Percentiles rank a stretch among this genome's conserved stretches.
phyloP scores from a whole-genome alignment of 2,797 vertebrate species.

The Sarcoramphus papa region DNA sequence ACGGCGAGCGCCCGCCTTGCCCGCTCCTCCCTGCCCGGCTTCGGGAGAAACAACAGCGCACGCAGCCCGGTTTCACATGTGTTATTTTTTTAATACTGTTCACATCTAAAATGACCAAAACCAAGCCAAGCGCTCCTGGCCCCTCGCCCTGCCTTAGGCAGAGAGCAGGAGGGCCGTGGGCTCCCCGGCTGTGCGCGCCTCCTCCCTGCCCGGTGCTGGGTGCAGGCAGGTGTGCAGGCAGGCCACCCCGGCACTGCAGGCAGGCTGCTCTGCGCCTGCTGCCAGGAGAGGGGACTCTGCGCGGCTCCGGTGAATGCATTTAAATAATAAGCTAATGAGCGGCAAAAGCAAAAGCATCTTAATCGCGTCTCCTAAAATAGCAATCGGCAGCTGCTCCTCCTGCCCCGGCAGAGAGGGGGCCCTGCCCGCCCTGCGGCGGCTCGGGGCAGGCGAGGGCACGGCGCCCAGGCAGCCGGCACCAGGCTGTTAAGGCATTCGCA shows the following conservation, averaged over 20 bases:
- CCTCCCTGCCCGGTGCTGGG: background rate
- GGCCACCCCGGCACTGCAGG: fast-evolving
- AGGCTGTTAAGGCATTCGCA: background rate
- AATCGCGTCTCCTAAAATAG: slow-evolving; percentile 15
- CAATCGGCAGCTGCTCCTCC: background rate
- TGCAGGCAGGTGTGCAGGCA: background rate
- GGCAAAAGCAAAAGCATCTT: slow-evolving; percentile 31
- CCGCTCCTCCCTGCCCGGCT: background rate
- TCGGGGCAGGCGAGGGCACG: background rate
- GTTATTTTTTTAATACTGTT: slow-evolving; percentile 50
- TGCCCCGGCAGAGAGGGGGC: background rate
- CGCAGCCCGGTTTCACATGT: fast-evolving
- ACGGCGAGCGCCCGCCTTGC: background rate
- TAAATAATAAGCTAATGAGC: slow-evolving; percentile 42
- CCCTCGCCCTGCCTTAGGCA: background rate
- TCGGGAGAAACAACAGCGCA: background rate
- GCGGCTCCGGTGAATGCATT: background rate
- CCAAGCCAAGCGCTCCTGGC: background rate
- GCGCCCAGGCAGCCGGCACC: background rate
- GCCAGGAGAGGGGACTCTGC: background rate
- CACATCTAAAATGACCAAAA: slow-evolving; percentile 45
- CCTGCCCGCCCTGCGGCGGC: background rate
- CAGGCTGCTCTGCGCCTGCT: background rate
- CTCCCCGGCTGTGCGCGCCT: fast-evolving
- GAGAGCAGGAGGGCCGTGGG: background rate